Base-by-base conservation (phyloP, 2,888 invertebrate species). In the Tortrix viridana region DNA sequence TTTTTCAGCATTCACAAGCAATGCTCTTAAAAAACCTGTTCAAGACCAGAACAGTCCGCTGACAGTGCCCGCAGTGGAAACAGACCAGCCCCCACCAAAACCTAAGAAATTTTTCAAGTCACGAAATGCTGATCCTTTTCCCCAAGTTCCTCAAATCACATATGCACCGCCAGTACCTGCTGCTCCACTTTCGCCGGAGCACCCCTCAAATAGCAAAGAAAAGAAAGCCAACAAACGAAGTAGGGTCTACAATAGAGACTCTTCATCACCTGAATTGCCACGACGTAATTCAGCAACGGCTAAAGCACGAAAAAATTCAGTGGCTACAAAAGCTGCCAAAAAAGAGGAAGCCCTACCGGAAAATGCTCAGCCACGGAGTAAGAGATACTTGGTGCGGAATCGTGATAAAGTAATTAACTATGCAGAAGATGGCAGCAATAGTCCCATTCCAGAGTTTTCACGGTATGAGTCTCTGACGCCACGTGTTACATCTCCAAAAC, bases 31-130 rank as follows among this genome's bases (percentile, higher is more conserved):
- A 75, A 92, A 92, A 67, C 84, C 92, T 67, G 86, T 92, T 20
- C 92, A 92, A 80, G 92, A 92, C 75, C 92, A 92, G 71, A 93
- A 92, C 69, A 93, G 93, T 74, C 89, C 93, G 66, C 84, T 93
- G 74, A 90, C 91, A 74, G 89, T 93, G 56, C 91, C 93, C 67
- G 88, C 93, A 59, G 90, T 92, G 71, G 92, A 92, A 74, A 88
- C 92, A 67, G 92, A 89, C 59, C 87, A 90, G 70, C 87, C 92
- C 63, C 89, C 94, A 70, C 94, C 94, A 73, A 96, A 97, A 82
- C 97, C 97, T 48, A 96, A 97, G 81, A 97, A 97, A 82, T 97
- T 97, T 85, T 97, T 97, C 82, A 97, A 97, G 81, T 97, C 97
- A 79, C 95, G 96, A 56, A 96, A 96, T 85, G 93, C 94, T 19